Evolutionary conservation across 2,888 invertebrate genomes (phyloP), one percentile per base, ranked within the genome.

Genomic region (Aspidiotus rigidus): DNA sequence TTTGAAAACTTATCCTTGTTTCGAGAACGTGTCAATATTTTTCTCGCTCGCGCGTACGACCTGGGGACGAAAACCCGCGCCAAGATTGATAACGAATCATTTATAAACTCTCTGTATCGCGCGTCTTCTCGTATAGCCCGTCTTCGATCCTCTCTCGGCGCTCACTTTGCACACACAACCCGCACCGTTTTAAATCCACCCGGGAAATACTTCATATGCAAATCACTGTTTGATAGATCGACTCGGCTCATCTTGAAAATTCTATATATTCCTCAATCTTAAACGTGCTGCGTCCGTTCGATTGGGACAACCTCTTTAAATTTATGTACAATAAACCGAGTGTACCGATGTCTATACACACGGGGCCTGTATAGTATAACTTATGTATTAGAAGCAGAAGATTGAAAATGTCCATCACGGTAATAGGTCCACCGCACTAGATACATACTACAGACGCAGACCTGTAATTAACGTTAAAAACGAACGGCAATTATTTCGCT

Each of bases 161-260:
- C 28, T 28, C 28, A 28, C 28, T 28, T 28, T 28, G 28, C 28
- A 28, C 28, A 28, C 28, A 28, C 28, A n/a, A n/a, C 15, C 11
- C 49, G 11, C 54, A 62, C 49, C 11, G 28, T 1, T 57, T 16
- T 3, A 15, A 57, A 57, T 57, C 57, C 64, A 28, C 64, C 40
- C 64, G 64, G 64, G 64, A 64, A 64, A 64, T 64, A 64, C 64
- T 64, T 64, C 64, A 64, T 64, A 64, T 64, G 64, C 64, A 64
- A 64, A 64, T 64, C 64, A 56, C 64, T 40, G 56, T 64, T 64
- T 64, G 64, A 64, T 64, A 64, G 64, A 64, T 64, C 54, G 64
- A 64, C 53, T 2, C 64, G 53, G 53, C 63, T 49, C 49, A 49
- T 49, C 11, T n/a, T 49, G n/a, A n/a, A 49, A 49, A 49, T 49